Conservation (phyloP, 2,888 invertebrate genomes). For the Lampropteryx suffumata region DNA sequence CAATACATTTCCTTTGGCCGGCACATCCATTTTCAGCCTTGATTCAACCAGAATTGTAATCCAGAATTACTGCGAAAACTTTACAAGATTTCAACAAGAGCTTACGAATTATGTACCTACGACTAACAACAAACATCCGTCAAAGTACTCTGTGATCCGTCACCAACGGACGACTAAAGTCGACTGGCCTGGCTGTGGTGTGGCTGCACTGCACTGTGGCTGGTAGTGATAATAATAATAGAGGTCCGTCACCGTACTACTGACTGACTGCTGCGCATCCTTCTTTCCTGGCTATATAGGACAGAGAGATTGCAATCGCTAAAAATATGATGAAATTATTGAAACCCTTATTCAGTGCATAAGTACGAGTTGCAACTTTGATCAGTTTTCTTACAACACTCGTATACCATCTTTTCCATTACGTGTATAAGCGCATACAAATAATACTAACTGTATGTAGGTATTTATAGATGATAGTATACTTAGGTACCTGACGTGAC, state of each 20-base stretch:
- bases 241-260: no score
- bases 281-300: no score
- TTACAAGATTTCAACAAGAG: conserved; percentile 1
- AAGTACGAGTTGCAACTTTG: not conserved
- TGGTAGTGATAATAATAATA: no score
- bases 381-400: not conserved
- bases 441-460: no score
- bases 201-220: no score
- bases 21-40: conserved; percentile 71
- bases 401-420: no score
- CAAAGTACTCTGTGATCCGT: no score
- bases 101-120: not conserved
- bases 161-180: conserved; percentile 19
- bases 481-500: conserved; percentile 49
- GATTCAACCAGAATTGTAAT: not conserved
- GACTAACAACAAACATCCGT: not conserved
- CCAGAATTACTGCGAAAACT: not conserved
- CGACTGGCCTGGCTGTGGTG: conserved; percentile 1
- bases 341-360: conserved; percentile 26
- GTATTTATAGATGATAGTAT: not conserved
- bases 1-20: conserved; percentile 81
- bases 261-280: no score
- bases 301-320: conserved; percentile 14
- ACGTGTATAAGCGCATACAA: no score
- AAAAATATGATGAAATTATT: conserved; percentile 32